Base-by-base conservation (phyloP, 2,113 vertebrate genomes). In the Ellobius talpinus region DNA sequence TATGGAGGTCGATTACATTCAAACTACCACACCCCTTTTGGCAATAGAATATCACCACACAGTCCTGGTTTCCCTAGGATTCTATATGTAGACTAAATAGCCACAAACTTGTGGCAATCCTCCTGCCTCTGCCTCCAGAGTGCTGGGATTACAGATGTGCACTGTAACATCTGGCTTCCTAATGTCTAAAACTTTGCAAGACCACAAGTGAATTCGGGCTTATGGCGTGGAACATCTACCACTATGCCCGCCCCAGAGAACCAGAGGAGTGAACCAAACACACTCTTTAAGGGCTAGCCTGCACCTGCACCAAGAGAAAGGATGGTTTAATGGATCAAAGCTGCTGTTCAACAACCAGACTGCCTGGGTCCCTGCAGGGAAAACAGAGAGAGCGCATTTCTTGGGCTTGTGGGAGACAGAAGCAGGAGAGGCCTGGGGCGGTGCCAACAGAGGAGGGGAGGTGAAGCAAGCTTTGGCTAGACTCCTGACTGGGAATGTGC, bases 391-490 rank as follows among this genome's bases (percentile, higher is more conserved):
- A 17, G 63, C 16, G 5, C 0, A 70, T 19, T 58, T 45, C 39
- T 0, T 33, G 70, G 52, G 29, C 36, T 66, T 42, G 8, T 12
- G 10, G 14, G 33, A 79, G 19, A 76, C 31, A 29, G 29, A 61
- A 36, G 7, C 2, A 4, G 2, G 17, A 6, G 2, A 31, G 52
- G 42, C 26, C 21, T 0, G 33, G 0, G n/a, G 10, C 1, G 3
- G 36, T 65, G 65, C 77, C 50, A 29, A 76, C 33, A 65, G 47
- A 0, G 26, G 9, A 68, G 13, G 29, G n/a, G 24, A 47, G 79
- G 24, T 3, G 36, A 61, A 73, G 39, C n/a, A 3, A 12, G 14
- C 42, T 55, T 14, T 82, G 89, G 21, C 58, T 85, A 7, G 74
- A 77, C 61, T 42, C n/a, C 19, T 45, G 82, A 61, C 13, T 77